phyloP scores from a whole-genome alignment of 2,797 vertebrate genomes.

The Tenualosa ilisha region DNA sequence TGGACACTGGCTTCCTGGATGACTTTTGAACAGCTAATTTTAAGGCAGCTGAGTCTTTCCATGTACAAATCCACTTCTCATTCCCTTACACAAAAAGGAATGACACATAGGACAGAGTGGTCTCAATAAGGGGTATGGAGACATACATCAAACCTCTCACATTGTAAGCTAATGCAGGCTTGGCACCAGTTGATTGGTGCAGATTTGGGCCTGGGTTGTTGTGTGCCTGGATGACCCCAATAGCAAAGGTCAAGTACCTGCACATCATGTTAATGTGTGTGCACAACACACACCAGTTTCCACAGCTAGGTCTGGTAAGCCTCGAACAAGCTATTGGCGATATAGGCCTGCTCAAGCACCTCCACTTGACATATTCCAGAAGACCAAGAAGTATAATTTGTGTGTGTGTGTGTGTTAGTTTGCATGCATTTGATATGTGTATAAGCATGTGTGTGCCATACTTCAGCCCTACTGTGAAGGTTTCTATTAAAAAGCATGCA shows the following conservation, averaged over 20 bases:
- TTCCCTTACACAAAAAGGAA: background rate
- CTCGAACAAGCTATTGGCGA: background rate
- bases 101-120: background rate
- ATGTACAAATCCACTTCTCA: background rate
- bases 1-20: background rate
- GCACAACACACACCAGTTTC: background rate
- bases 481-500: background rate
- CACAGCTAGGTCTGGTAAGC: background rate
- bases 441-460: background rate
- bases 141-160: background rate
- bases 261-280: conserved; percentile 18
- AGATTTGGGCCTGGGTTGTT: background rate
- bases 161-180: background rate
- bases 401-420: background rate
- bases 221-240: background rate
- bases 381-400: background rate
- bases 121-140: background rate
- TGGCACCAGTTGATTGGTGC: background rate
- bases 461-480: background rate
- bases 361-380: conserved; percentile 5
- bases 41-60: background rate
- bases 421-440: background rate
- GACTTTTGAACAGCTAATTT: background rate
- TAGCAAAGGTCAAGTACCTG: conserved; percentile 2
- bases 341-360: background rate